phyloP scores from a whole-genome alignment of 2,113 vertebrate genomes.

The Nesogale talazaci region DNA sequence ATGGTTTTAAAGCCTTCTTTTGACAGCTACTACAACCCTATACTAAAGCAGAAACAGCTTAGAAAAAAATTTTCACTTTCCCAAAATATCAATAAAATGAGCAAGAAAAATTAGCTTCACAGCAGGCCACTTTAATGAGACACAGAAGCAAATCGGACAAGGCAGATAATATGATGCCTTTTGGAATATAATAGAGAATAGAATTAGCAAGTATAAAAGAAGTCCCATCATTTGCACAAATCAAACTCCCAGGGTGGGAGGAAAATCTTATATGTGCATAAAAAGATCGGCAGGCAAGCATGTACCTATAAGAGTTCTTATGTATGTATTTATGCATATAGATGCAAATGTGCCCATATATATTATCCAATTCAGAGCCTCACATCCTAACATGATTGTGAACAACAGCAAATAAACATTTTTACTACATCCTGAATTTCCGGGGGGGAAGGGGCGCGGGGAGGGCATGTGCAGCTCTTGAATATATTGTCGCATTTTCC shows the following conservation, averaged over 20 bases:
- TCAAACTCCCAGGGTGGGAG: conserved; percentile 20
- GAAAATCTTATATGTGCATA: conserved; percentile 4
- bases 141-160: conserved; percentile 75
- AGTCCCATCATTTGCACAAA: conserved; percentile 29
- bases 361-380: not conserved
- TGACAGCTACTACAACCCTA: conserved; percentile 71
- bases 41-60: conserved; percentile 61
- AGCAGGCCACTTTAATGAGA: conserved; percentile 74
- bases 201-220: conserved; percentile 79
- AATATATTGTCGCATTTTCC: not conserved
- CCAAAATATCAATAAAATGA: conserved; percentile 81
- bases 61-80: conserved; percentile 64
- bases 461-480: not conserved
- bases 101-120: conserved; percentile 78
- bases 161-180: conserved; percentile 72
- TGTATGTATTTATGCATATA: conserved; percentile 39
- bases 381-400: not conserved
- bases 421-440: conserved; percentile 38
- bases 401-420: conserved; percentile 53
- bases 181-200: conserved; percentile 76
- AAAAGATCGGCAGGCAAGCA: not conserved
- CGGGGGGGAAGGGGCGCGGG: not conserved
- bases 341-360: conserved; percentile 8
- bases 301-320: not conserved
- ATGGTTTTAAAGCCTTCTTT: conserved; percentile 69